These are phyloP conservation scores for Carpatolechia fugitivella DNA, from an alignment of 2,888 invertebrate genomes.

Conservation along the genomic window DNA sequence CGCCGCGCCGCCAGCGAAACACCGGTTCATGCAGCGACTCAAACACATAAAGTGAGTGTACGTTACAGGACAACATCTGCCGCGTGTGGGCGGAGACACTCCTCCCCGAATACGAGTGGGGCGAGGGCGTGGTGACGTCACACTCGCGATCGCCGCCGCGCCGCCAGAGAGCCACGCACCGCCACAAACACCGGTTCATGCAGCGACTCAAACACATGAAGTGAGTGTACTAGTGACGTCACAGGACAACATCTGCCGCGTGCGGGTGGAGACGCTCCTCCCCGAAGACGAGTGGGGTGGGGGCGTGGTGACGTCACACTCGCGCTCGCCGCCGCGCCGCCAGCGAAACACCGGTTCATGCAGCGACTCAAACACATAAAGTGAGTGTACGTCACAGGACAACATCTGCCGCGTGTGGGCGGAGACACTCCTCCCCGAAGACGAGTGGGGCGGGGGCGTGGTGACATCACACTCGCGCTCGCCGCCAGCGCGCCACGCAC, in stretches of 20 bases:
- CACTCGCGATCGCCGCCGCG: constrained; percentile 83
- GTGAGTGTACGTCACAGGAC: too few relatives aligned
- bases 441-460: too few relatives aligned
- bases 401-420: too few relatives aligned
- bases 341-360: constrained; percentile 96
- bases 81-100: constrained; percentile 99
- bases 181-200: constrained; percentile 97
- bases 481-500: constrained; percentile 90
- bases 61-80: constrained; percentile 99
- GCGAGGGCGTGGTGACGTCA: constrained; percentile 73
- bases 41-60: too few relatives aligned
- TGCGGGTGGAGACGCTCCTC: constrained; percentile 98
- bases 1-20: too few relatives aligned
- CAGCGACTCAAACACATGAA: constrained; percentile 98
- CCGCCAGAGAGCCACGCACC: constrained; percentile 89
- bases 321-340: constrained; percentile 82
- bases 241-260: constrained; percentile 98
- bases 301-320: constrained; percentile 77
- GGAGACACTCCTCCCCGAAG: too few relatives aligned
- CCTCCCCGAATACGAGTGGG: constrained; percentile 95
- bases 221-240: too few relatives aligned
- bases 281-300: constrained; percentile 93
- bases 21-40: too few relatives aligned
- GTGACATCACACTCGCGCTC: too few relatives aligned
- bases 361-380: constrained; percentile 98